Conservation (phyloP, 2,797 vertebrate genomes). For the Crenichthys baileyi region DNA sequence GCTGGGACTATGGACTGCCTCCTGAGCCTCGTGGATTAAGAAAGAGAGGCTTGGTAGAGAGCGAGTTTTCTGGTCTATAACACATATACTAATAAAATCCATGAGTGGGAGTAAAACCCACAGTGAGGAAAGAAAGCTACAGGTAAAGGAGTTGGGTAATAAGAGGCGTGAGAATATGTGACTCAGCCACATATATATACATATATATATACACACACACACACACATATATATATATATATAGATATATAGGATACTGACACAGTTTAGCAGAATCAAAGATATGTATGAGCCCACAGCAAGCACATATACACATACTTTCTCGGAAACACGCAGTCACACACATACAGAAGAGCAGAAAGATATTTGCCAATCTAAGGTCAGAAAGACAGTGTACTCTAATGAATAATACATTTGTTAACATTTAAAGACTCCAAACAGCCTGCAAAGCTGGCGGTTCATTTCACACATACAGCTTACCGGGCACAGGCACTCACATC, state of each 20-base stretch:
- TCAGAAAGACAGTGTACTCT: constrained; percentile 54
- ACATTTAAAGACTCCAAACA: constrained; percentile 66
- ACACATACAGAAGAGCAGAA: constrained; percentile 61
- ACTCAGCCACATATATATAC: constrained; percentile 58
- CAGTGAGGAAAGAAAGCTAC: constrained; percentile 55
- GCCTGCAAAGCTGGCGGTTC: constrained; percentile 53
- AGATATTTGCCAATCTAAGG: constrained; percentile 74
- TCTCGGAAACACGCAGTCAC: constrained; percentile 2
- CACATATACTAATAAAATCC: constrained; percentile 58
- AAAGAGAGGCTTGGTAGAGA: constrained; percentile 39
- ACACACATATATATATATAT: constrained; percentile 36
- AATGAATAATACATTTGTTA: constrained; percentile 77
- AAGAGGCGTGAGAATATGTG: constrained; percentile 47
- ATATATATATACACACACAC: constrained; percentile 31
- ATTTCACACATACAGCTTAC: constrained; percentile 48
- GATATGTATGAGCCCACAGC: constrained; percentile 41
- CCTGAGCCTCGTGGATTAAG: constrained; percentile 56
- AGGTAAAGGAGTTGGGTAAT: constrained; percentile 49
- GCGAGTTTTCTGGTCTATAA: constrained; percentile 23
- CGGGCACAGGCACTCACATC: constrained; percentile 41
- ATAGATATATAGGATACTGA: constrained; percentile 27
- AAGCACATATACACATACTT: constrained; percentile 22
- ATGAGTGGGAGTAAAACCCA: constrained; percentile 67
- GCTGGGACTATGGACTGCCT: constrained; percentile 51
- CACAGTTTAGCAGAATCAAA: constrained; percentile 47